Base-by-base conservation (phyloP, 2,113 vertebrate species). In the Cricetomys ansorgei region DNA sequence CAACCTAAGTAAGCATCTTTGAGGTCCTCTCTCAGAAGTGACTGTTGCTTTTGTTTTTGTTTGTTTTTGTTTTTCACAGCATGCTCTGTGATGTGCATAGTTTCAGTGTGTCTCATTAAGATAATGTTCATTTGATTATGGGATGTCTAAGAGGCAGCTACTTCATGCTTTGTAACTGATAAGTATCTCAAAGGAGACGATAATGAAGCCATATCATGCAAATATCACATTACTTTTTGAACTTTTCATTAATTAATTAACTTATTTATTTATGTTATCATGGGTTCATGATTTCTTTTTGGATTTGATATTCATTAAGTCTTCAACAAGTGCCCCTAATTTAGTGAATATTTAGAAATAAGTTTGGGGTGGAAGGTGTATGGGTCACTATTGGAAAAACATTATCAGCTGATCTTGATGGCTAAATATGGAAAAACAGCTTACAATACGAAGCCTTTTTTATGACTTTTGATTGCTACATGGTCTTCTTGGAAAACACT, bases 31-130 rank as follows among this genome's bases (percentile, higher is more conserved):
- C 10, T 27, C 53, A 72, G 27, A n/a, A n/a, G 10, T 50, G 19
- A 87, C 29, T 37, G 8, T 69, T n/a, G 29, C 55, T 85, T 25
- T 70, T 70, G 9, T 25, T 10, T 29, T 31, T 16, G n/a, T 43
- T 73, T 73, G 10, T 73, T n/a, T 69, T 69, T 37, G 27, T 15
- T 7, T 90, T 50, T 75, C 57, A 31, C 25, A 43, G 5, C 13
- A 23, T 57, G 7, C 23, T 17, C 1, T 75, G 40, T 45, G 21
- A 10, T 3, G 0, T 45, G 34, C 4, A 1, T 53, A 1, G 65
- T 75, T 79, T 94, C 65, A 57, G 0, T 84, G 43, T 43, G 31
- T 37, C 72, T 34, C 50, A 40, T 89, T 43, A 64, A 21, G 43
- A 8, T 31, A 37, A 43, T 53, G n/a, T n/a, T 69, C 62, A 19